Evolutionary conservation across 2,113 vertebrate species (phyloP), one percentile per base, ranked within the genome.

Genomic region (Dipodomys merriami): DNA sequence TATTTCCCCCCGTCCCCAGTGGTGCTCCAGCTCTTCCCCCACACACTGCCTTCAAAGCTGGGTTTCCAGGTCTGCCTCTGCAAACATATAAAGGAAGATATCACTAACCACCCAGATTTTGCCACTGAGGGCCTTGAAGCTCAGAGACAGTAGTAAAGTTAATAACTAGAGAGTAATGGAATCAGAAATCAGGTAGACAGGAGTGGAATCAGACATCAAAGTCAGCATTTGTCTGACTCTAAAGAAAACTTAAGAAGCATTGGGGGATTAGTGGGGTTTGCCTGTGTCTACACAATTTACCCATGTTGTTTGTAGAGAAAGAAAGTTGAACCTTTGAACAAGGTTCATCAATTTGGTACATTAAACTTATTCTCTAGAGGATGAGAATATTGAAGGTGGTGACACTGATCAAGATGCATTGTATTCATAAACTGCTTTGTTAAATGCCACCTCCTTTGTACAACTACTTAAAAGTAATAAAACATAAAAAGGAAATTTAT

Each of bases 1-100:
- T 53, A 9, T 53, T 9, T 53, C 15, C 20, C 12, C 8, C 1
- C 3, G 23, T 35, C 44, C 25, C 23, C 12, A 0, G 0, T 39
- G 35, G 22, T 29, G 27, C 13, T 44, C 64, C 0, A 2, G 22
- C 23, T 8, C 7, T n/a, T 30, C 16, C 22, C 65, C 0, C 4
- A 11, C 4, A 33, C 20, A 27, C 20, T 23, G 9, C 20, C 5
- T 33, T 86, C 25, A 30, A 3, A 44, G 27, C 22, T 46, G 19
- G 9, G 67, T 13, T 18, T 69, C 30, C 6, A 6, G 10, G 15
- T 53, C 15, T 39, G 68, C 39, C 64, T 44, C 30, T 23, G 35
- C 35, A 69, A 62, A 19, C 19, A 29, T n/a, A 46, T 20, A 15
- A 35, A 35, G 64, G n/a, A 82, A 60, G 64, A 20, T 11, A 10